phyloP scores from a whole-genome alignment of 2,797 vertebrate species.

The Spatula versicolor region DNA sequence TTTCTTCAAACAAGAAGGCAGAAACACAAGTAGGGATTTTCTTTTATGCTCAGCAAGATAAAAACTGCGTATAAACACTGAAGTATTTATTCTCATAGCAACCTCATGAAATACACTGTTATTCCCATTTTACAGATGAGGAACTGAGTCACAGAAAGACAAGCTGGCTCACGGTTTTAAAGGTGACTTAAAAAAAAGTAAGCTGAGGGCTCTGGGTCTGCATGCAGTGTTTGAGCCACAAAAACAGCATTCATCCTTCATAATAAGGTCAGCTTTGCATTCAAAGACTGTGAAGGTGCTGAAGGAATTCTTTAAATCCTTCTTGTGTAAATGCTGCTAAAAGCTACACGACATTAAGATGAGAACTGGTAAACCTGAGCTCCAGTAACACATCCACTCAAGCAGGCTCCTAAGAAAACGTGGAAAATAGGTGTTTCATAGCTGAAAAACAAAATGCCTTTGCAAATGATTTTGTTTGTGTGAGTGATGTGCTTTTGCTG shows the following conservation, averaged over 20 bases:
- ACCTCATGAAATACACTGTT: conserved; percentile 20
- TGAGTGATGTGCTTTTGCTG: conserved; percentile 16
- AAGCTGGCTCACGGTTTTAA: not conserved
- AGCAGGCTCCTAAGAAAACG: conserved; percentile 11
- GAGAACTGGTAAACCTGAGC: conserved; percentile 27
- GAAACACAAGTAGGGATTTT: conserved; percentile 54
- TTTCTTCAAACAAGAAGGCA: conserved; percentile 62
- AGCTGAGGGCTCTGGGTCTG: not conserved
- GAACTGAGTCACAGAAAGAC: conserved; percentile 48
- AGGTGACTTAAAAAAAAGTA: conserved; percentile 30
- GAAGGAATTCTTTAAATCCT: conserved; percentile 41
- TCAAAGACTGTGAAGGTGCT: not conserved
- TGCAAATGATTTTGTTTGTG: conserved; percentile 31
- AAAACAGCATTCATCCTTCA: conserved; percentile 40
- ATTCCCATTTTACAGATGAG: conserved; percentile 40
- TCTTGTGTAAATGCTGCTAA: conserved; percentile 33
- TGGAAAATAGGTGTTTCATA: conserved; percentile 10
- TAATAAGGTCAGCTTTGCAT: conserved; percentile 27
- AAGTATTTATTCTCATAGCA: conserved; percentile 58
- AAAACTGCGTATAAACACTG: conserved; percentile 30
- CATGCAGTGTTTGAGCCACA: not conserved
- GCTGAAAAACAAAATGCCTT: conserved; percentile 7
- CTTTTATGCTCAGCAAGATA: conserved; percentile 54
- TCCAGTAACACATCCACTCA: not conserved
- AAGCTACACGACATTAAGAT: conserved; percentile 18